Conservation (phyloP, 2,888 invertebrate genomes). For the Dione vanillae region DNA sequence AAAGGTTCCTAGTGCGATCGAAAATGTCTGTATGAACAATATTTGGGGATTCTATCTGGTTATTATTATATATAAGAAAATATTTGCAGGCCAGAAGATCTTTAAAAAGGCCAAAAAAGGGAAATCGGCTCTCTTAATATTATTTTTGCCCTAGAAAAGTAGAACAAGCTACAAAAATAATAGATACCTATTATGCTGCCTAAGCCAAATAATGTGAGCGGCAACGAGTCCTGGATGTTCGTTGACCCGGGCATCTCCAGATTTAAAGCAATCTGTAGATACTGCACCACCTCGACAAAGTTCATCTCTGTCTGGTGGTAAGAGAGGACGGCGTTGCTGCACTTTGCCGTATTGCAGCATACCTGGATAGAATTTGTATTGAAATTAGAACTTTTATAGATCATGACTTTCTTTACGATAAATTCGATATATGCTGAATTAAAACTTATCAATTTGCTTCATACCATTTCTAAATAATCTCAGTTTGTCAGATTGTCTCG, state of each 20-base stretch:
- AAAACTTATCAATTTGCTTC: not conserved
- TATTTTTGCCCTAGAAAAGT: no score
- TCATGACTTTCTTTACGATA: no score
- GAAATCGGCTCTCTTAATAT: no score
- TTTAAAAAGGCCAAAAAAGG: no score
- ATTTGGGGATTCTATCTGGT: no score
- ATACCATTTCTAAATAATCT: conserved; percentile 90
- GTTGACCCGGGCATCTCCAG: conserved; percentile 91
- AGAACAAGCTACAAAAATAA: not conserved
- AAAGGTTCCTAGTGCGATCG: no score
- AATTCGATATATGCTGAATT: no score
- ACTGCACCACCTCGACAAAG: conserved; percentile 89
- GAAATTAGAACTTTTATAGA: no score
- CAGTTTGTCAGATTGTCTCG: conserved; percentile 88
- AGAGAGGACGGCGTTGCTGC: conserved; percentile 83
- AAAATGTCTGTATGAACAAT: no score
- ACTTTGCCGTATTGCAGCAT: conserved; percentile 87
- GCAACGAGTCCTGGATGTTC: conserved; percentile 92
- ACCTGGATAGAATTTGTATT: conserved; percentile 55
- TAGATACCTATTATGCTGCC: conserved; percentile 88
- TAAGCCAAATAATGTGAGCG: conserved; percentile 89
- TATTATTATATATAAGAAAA: no score
- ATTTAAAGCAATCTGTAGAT: conserved; percentile 89
- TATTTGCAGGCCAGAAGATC: no score
- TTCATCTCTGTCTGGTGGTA: conserved; percentile 86